Conservation (phyloP, 2,113 vertebrate genomes). For the Pelvicachromis taeniatus region DNA sequence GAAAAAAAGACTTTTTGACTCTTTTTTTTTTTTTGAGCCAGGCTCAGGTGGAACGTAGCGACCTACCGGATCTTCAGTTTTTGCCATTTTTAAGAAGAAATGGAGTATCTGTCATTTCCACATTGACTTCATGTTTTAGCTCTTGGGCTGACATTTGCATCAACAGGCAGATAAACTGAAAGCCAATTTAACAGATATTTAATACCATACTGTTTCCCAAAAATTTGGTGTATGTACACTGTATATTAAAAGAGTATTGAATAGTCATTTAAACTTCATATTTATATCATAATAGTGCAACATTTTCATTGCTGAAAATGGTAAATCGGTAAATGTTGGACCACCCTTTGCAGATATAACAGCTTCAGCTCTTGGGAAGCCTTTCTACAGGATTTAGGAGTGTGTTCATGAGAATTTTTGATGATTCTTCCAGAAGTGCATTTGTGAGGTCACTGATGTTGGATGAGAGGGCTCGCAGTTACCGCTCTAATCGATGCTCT, state of each 20-base stretch:
- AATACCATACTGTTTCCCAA: neutral
- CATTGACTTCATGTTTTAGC: neutral
- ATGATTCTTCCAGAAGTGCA: neutral
- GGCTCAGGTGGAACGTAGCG: neutral
- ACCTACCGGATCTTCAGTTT: neutral
- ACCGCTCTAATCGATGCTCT: neutral
- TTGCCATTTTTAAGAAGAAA: no score
- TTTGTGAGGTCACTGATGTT: neutral
- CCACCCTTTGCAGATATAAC: neutral
- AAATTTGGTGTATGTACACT: neutral
- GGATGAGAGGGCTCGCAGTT: neutral
- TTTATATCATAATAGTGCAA: neutral
- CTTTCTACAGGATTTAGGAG: neutral
- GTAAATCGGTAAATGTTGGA: neutral
- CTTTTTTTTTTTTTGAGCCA: neutral
- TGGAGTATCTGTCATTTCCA: neutral
- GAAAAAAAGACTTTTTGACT: neutral
- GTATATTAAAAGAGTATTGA: neutral
- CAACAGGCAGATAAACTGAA: neutral
- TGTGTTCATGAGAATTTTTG: neutral
- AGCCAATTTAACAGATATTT: neutral
- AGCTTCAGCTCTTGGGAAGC: neutral
- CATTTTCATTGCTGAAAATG: neutral
- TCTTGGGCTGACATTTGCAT: neutral
- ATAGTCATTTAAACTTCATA: no score